phyloP scores from a whole-genome alignment of 1,140 invertebrate species.

The Drosophila carrolli region DNA sequence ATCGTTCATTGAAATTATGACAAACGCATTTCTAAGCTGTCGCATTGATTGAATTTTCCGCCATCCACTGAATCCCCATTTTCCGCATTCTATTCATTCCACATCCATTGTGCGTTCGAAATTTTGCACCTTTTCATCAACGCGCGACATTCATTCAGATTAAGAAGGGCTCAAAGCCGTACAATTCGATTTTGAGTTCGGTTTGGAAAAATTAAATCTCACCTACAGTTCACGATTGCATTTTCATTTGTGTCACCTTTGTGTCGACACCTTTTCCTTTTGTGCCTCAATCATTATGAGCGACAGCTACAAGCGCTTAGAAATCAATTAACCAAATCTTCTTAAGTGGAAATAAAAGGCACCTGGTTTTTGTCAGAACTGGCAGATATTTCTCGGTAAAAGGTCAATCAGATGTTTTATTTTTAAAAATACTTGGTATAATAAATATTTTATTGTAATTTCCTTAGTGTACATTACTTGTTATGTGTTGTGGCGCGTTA shows the following conservation, averaged over 20 bases:
- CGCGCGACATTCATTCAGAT: slow-evolving; percentile 49
- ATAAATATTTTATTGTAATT: background rate
- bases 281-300: slow-evolving; percentile 50
- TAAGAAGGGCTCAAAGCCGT: slow-evolving; percentile 45
- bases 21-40: slow-evolving; percentile 80
- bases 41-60: slow-evolving; percentile 76
- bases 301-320: slow-evolving; percentile 58
- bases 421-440: background rate
- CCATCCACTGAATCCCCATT: slow-evolving; percentile 5
- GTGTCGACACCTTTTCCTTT: slow-evolving; percentile 67
- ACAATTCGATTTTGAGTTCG: slow-evolving; percentile 26
- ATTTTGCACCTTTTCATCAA: slow-evolving; percentile 61
- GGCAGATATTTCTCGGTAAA: slow-evolving; percentile 10
- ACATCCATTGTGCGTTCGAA: slow-evolving; percentile 49
- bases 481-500: too few relatives aligned
- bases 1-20: slow-evolving; percentile 80
- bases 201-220: slow-evolving; percentile 50
- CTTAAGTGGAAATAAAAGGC: slow-evolving; percentile 31
- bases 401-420: background rate
- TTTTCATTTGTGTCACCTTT: slow-evolving; percentile 54
- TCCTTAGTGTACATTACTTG: background rate
- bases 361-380: slow-evolving; percentile 32
- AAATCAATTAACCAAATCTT: slow-evolving; percentile 71
- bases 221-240: slow-evolving; percentile 48
- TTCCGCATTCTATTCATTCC: slow-evolving; percentile 1